A percentile compares a stretch with the other conserved stretches of the same genome.
Evolutionary conservation across 2,888 invertebrate genomes (phyloP).

Genomic region (Nomada lathburiana): DNA sequence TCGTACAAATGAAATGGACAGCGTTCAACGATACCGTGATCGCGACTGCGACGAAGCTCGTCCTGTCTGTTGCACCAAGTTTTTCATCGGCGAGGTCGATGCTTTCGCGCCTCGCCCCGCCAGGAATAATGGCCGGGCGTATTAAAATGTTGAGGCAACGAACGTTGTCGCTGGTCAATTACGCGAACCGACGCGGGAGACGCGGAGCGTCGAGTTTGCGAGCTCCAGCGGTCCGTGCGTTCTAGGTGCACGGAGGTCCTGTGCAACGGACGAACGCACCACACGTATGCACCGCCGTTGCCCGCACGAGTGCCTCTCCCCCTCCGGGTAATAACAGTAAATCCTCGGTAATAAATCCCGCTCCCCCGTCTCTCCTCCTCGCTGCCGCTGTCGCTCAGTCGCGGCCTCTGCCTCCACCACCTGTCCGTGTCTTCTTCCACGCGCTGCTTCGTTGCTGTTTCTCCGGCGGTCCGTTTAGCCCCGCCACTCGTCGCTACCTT

Average conservation of each 20-base stretch:
- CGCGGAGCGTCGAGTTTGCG: conserved; percentile 58
- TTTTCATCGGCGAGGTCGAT: not conserved
- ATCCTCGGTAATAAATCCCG: conserved; percentile 82
- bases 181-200: conserved; percentile 51
- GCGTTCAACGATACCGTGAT: too few relatives aligned
- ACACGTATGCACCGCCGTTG: conserved; percentile 71
- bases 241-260: conserved; percentile 29
- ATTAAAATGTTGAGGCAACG: too few relatives aligned
- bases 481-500: not conserved
- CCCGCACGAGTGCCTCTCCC: conserved; percentile 69
- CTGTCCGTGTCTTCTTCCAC: conserved; percentile 54
- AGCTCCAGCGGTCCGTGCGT: conserved; percentile 16
- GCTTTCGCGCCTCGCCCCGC: conserved; percentile 9
- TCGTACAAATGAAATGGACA: too few relatives aligned
- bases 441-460: conserved; percentile 21
- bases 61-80: not conserved
- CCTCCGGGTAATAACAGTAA: conserved; percentile 83
- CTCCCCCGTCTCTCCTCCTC: conserved; percentile 56
- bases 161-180: conserved; percentile 63
- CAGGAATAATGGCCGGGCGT: conserved; percentile 41
- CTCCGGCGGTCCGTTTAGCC: not conserved
- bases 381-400: conserved; percentile 26
- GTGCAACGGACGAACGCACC: conserved; percentile 70
- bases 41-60: too few relatives aligned
- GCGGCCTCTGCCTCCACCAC: conserved; percentile 44